These are phyloP conservation scores for Callorhinus ursinus DNA, from an alignment of 2,113 vertebrate genomes.

Conservation along the genomic window DNA sequence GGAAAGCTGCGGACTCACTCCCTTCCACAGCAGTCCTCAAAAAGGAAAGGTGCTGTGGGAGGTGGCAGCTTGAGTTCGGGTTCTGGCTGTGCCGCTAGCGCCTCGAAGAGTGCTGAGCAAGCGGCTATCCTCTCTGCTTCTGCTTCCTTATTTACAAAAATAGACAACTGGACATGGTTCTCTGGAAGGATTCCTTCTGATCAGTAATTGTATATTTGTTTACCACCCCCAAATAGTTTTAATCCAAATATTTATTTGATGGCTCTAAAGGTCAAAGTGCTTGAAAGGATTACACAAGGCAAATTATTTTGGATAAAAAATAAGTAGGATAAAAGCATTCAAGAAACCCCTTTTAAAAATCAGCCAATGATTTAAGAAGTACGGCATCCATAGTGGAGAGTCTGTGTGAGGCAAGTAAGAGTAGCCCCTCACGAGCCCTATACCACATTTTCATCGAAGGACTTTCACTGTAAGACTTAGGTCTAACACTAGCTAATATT, in stretches of 20 bases:
- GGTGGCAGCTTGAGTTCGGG: neutral
- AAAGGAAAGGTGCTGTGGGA: neutral
- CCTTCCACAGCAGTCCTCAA: neutral
- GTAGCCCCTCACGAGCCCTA: neutral
- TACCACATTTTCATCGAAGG: neutral
- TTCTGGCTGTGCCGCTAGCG: neutral
- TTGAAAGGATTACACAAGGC: neutral
- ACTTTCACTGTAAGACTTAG: neutral
- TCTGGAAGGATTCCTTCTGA: neutral
- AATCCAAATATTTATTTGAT: neutral
- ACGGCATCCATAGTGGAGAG: neutral
- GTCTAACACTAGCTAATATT: neutral
- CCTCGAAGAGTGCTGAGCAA: neutral
- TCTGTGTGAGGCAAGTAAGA: neutral
- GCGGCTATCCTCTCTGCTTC: neutral
- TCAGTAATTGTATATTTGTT: slow-evolving; percentile 9
- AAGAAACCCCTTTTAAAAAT: neutral
- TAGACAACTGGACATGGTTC: neutral
- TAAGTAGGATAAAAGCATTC: neutral
- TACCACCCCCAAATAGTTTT: neutral
- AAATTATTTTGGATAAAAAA: slow-evolving; percentile 18
- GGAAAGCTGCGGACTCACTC: neutral
- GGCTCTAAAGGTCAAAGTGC: neutral
- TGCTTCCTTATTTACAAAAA: neutral
- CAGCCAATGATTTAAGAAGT: neutral